Conservation (phyloP, 2,797 vertebrate species). For the Sebastes iracundus region DNA sequence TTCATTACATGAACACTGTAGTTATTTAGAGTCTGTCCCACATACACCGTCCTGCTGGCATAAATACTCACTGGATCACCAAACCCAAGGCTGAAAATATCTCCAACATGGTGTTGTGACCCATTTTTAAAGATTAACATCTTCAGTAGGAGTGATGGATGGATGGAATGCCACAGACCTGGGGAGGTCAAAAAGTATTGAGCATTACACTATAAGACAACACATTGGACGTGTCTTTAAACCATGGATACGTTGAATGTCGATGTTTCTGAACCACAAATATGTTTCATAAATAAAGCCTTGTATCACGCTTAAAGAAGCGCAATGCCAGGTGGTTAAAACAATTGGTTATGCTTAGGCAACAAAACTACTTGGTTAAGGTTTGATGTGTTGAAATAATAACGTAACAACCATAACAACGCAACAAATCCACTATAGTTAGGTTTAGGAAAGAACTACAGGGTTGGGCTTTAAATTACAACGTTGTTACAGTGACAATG, state of each 20-base stretch:
- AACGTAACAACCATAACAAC: no score
- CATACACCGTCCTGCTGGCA: neutral
- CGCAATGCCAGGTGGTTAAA: no score
- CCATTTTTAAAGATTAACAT: neutral
- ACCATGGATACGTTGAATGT: neutral
- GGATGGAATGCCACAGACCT: neutral
- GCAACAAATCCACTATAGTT: no score
- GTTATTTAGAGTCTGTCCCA: neutral
- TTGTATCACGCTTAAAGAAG: neutral
- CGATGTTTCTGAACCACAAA: neutral
- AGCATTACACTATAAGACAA: neutral
- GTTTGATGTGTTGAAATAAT: no score
- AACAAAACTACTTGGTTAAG: no score
- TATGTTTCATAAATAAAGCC: neutral
- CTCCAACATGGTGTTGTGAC: neutral
- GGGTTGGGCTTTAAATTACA: no score
- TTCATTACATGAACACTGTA: neutral
- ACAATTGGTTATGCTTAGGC: no score
- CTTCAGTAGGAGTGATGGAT: neutral
- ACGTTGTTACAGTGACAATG: no score
- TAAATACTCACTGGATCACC: neutral
- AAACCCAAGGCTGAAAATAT: neutral
- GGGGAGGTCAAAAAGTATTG: no score
- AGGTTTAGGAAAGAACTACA: no score
- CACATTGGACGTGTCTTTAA: neutral